These are phyloP conservation scores for Lycaena phlaeas DNA, from an alignment of 2,888 invertebrate species.

Conservation along the genomic window DNA sequence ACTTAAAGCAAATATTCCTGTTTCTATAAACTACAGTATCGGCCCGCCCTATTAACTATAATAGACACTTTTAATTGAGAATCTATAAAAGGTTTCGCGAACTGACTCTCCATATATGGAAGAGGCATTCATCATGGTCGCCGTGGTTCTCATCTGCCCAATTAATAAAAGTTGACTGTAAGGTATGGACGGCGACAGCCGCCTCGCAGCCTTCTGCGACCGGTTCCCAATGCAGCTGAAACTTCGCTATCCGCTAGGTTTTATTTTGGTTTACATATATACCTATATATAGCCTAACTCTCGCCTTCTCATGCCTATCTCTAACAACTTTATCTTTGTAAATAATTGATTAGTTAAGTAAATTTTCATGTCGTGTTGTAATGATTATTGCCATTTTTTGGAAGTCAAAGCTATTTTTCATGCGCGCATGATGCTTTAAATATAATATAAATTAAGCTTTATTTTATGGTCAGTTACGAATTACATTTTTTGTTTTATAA, in stretches of 20 bases:
- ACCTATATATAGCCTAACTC: constrained; percentile 13
- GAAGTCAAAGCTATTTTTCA: too few relatives aligned
- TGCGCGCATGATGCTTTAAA: too few relatives aligned
- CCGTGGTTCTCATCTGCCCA: constrained; percentile 70
- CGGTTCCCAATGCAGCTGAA: constrained; percentile 65
- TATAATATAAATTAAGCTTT: too few relatives aligned
- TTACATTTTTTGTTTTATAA: too few relatives aligned
- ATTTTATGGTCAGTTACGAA: too few relatives aligned
- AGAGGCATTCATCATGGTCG: constrained; percentile 66
- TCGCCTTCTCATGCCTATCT: constrained; percentile 5
- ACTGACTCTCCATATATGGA: constrained; percentile 59
- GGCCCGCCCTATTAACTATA: constrained; percentile 64
- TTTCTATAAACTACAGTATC: constrained; percentile 58
- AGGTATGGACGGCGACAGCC: constrained; percentile 56
- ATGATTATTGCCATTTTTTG: too few relatives aligned
- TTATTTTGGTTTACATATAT: constrained; percentile 70
- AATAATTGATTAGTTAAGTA: constrained; percentile 5
- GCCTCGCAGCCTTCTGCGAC: constrained; percentile 40
- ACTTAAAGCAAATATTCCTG: constrained; percentile 69
- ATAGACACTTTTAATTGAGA: constrained; percentile 73
- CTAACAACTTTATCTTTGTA: constrained; percentile 5
- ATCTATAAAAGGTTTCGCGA: constrained; percentile 72
- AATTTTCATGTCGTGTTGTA: constrained; percentile 4
- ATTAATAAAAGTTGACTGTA: constrained; percentile 71
- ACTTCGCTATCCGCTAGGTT: constrained; percentile 45